Conservation (phyloP, 2,113 vertebrate genomes). For the Emydocephalus ijimae region DNA sequence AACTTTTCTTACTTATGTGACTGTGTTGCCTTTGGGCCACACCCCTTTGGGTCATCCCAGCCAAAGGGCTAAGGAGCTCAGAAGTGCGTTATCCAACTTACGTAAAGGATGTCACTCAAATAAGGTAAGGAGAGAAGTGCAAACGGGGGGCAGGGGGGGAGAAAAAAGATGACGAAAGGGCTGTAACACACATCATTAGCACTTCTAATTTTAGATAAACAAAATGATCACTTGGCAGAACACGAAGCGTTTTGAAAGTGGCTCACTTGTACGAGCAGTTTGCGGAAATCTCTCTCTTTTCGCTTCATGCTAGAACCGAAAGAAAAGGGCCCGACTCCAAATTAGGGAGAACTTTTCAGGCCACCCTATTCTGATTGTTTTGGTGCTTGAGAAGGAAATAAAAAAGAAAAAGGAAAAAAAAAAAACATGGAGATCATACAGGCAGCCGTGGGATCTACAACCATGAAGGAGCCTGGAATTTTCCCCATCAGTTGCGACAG, state of each 20-base stretch:
- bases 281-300: neutral
- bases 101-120: neutral
- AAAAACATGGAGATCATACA: neutral
- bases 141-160: neutral
- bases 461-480: too few species aligned
- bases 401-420: neutral
- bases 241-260: neutral
- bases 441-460: too few species aligned
- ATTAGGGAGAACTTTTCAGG: neutral
- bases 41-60: too few species aligned
- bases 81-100: neutral
- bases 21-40: too few species aligned
- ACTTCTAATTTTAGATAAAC: neutral
- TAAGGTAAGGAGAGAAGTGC: neutral
- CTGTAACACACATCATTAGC: neutral
- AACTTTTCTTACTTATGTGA: too few species aligned
- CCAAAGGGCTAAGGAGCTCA: neutral
- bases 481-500: too few species aligned
- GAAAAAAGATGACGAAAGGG: neutral
- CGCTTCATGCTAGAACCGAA: neutral
- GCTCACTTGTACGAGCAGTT: neutral
- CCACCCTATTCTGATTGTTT: neutral
- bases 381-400: neutral
- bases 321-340: neutral
- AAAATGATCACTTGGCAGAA: neutral